Evolutionary conservation across 2,113 vertebrate genomes (phyloP).

Genomic region (Gavialis gangeticus): DNA sequence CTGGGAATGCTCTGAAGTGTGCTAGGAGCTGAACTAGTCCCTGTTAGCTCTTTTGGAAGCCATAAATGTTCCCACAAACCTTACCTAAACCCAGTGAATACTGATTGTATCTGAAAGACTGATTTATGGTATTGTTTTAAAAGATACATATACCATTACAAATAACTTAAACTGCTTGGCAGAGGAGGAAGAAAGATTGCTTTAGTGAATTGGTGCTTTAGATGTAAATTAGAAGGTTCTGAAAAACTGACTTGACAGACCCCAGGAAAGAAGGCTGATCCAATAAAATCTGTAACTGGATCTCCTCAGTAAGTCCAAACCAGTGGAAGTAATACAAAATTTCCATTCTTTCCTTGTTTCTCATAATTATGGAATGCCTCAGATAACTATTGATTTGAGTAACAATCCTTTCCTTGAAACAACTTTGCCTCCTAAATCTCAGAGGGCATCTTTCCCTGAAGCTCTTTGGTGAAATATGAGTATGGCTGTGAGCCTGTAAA

Average conservation of each 20-base stretch:
- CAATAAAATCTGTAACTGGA: background rate
- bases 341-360: fast-evolving
- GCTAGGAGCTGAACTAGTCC: background rate
- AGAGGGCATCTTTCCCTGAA: background rate
- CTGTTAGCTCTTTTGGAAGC: background rate
- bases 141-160: background rate
- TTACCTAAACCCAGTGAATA: background rate
- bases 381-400: background rate
- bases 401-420: background rate
- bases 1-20: background rate
- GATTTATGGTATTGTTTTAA: background rate
- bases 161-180: background rate
- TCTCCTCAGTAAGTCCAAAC: background rate
- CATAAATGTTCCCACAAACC: background rate
- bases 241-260: background rate
- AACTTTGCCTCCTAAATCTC: background rate
- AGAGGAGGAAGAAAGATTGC: background rate
- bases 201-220: background rate
- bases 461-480: background rate
- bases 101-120: background rate
- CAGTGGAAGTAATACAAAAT: background rate
- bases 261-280: background rate
- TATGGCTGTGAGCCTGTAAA: background rate
- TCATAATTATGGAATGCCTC: background rate
- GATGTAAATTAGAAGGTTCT: background rate